Evolutionary conservation across 2,113 vertebrate genomes (phyloP).

Genomic region (Nansenia antarctica): DNA sequence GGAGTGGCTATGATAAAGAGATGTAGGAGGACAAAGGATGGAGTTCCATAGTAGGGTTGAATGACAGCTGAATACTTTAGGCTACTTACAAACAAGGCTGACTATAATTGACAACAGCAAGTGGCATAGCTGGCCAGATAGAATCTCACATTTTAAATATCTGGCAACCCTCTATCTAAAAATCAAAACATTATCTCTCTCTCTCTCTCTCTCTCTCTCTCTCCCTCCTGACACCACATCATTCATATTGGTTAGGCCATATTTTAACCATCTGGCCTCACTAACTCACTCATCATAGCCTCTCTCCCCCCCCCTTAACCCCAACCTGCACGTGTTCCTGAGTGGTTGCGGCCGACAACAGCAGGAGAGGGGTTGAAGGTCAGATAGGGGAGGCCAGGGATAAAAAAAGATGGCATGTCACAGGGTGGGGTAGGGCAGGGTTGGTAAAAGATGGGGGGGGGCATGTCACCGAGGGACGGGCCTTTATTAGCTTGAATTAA

Average conservation of each 20-base stretch:
- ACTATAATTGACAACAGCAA: too few relatives aligned
- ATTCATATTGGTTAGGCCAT: neutral
- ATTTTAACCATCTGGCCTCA: conserved; percentile 10
- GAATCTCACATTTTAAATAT: too few relatives aligned
- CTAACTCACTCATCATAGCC: neutral
- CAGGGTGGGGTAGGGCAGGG: neutral
- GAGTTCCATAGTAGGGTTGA: too few relatives aligned
- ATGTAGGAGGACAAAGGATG: too few relatives aligned
- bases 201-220: neutral
- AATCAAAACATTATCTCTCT: too few relatives aligned
- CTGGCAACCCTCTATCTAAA: too few relatives aligned
- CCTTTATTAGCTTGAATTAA: conserved; percentile 31
- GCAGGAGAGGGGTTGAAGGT: conserved; percentile 19
- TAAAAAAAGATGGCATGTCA: conserved; percentile 15
- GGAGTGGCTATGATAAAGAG: too few relatives aligned
- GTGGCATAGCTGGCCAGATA: too few relatives aligned
- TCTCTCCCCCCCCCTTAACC: neutral
- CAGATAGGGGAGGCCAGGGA: conserved; percentile 5
- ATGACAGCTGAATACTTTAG: too few relatives aligned
- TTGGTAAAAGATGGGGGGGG: conserved; percentile 7
- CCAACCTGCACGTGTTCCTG: conserved; percentile 13
- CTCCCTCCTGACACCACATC: too few relatives aligned
- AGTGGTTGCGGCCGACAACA: conserved; percentile 16
- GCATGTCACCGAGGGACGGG: conserved; percentile 1
- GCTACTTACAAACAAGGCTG: too few relatives aligned